Base-by-base conservation (phyloP, 2,113 vertebrate genomes). In the Ceratotherium simum region DNA sequence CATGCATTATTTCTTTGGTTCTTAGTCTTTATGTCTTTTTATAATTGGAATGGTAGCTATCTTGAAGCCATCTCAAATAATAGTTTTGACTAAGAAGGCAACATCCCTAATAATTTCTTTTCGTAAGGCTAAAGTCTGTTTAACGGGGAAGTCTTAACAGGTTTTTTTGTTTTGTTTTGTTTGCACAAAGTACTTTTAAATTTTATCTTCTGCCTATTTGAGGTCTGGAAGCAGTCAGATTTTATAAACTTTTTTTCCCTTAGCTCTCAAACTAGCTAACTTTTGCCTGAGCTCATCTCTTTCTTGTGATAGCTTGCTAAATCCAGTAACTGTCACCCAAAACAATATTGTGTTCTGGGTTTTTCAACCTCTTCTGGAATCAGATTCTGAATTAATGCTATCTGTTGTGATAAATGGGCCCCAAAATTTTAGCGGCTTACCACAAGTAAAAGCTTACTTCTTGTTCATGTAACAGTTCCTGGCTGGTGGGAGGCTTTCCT, bases 231-330 rank as follows among this genome's bases (percentile, higher is more conserved):
- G 42, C 33, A 64, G 12, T 79, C 5, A 31, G 25, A 80, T 90
- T 86, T 97, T 65, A 46, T 72, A 95, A 83, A 48, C 6, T 5
- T n/a, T 46, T 81, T 9, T 80, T 16, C 8, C 3, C 9, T 12
- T 93, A 13, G 46, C 18, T 88, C 54, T 78, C 36, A 78, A 91
- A 78, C 13, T 56, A 92, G 29, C 25, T 48, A 51, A 48, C 25
- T 93, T 76, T 94, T 95, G 54, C 62, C 33, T 11, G 17, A 90
- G 21, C 31, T 93, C 25, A 67, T 54, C 8, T 75, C 23, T 98
- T 64, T 67, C 65, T 89, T 90, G 3, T 60, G 82, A 85, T 48
- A 48, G 31, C 33, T 96, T 83, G 16, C 33, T 82, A 92, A 86
- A 90, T 80, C 7, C 25, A 90, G 56, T 17, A 78, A 21, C 60